Evolutionary conservation across 2,797 vertebrate genomes (phyloP), one percentile per base, ranked within the genome.

Genomic region (Platalea minor): DNA sequence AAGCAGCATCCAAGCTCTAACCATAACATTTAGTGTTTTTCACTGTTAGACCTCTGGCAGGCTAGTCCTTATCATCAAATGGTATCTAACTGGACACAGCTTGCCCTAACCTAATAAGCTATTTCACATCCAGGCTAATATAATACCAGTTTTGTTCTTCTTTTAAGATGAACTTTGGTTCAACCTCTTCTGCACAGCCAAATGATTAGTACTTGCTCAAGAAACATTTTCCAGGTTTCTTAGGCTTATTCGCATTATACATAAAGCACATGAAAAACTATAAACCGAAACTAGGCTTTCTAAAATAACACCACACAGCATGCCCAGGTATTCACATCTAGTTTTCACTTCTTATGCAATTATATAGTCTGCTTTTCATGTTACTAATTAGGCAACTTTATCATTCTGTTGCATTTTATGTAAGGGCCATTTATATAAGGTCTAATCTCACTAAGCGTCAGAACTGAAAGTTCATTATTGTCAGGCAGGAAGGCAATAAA

Each of bases 401-500:
- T 51, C 23, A 76, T 68, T 91, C 84, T 24, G 17, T 17, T 72
- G 61, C 84, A 48, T 65, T 94, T 90, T 51, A 83, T 18, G 16
- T 61, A 89, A 85, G 41, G 46, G 33, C 18, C 54, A 45, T 88
- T 96, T 86, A 78, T 45, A 28, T 29, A 67, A 90, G 15, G 88
- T 61, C 43, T 88, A 65, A 94, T 78, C 76, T 84, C 54, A 72
- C 37, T 16, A 80, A 63, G 21, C 1, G 1, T 77, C 88, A 93
- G 56, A 77, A 91, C 53, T 80, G 68, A 88, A 91, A 94, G 53
- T 84, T 92, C 81, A 51, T 92, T 96, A 89, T 75, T 95, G 41
- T 60, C 59, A 59, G n/a, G 65, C 84, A 95, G 85, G 89, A 97
- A 94, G 46, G 61, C 81, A 95, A 91, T 83, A 88, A 85, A 94